These are phyloP conservation scores for Cebus imitator DNA, from an alignment of 2,113 vertebrate species.

Conservation along the genomic window DNA sequence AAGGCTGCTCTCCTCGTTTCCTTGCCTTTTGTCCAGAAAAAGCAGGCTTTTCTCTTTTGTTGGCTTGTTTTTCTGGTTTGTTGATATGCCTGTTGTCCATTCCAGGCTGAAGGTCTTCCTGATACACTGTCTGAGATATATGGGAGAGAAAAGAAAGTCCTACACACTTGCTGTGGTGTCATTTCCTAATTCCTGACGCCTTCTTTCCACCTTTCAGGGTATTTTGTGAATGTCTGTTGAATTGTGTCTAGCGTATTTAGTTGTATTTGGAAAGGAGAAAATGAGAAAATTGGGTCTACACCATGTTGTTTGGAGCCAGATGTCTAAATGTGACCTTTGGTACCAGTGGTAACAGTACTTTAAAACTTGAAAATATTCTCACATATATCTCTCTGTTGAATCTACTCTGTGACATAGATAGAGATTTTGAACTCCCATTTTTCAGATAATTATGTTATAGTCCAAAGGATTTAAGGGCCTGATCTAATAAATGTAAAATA, in stretches of 20 bases:
- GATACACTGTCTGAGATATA: neutral
- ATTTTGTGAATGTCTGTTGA: neutral
- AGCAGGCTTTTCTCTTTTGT: neutral
- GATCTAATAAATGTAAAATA: neutral
- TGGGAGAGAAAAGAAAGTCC: neutral
- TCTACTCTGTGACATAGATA: neutral
- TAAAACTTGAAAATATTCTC: neutral
- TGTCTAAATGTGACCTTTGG: neutral
- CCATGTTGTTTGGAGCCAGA: neutral
- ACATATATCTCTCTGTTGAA: neutral
- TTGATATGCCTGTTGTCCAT: neutral
- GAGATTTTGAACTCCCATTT: neutral
- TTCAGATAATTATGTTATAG: neutral
- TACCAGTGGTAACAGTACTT: neutral
- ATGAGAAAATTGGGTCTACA: neutral
- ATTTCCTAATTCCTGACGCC: neutral
- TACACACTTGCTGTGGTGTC: neutral
- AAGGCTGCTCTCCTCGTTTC: neutral
- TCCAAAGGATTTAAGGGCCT: neutral
- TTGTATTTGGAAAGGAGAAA: neutral
- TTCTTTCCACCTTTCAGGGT: neutral
- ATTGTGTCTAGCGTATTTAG: neutral
- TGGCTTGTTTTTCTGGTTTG: neutral
- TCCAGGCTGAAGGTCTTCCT: neutral
- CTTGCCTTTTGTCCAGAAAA: neutral